phyloP scores from a whole-genome alignment of 2,888 invertebrate genomes.

The Nudaria mundana region DNA sequence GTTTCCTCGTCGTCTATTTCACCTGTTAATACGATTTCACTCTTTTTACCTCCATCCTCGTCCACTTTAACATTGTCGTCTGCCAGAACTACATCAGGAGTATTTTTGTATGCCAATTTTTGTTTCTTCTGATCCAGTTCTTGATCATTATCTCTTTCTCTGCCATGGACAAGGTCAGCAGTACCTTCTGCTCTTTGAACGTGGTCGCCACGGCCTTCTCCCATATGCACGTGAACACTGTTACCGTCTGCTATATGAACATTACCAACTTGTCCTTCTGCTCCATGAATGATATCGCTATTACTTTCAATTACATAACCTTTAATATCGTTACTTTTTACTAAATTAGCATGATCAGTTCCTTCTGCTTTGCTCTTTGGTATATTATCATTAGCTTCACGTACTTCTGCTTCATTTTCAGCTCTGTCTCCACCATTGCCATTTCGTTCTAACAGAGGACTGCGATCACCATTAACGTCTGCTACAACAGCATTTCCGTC shows the following conservation, averaged over 20 bases:
- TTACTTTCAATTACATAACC: too few species aligned
- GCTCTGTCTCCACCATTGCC: too few species aligned
- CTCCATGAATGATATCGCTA: too few species aligned
- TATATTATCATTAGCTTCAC: too few species aligned
- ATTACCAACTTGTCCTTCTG: background rate
- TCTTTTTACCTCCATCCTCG: slow-evolving; percentile 13
- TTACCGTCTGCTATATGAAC: background rate
- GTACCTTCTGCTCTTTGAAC: background rate
- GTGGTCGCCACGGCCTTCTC: too few species aligned
- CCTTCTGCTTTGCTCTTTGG: too few species aligned
- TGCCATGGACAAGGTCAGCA: background rate
- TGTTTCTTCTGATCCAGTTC: background rate
- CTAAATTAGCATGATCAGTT: too few species aligned
- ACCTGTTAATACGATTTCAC: slow-evolving; percentile 28
- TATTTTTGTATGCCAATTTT: background rate
- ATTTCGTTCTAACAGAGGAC: too few species aligned
- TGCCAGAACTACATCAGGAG: background rate
- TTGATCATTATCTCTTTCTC: background rate
- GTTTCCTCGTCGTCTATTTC: slow-evolving; percentile 33
- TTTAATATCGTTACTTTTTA: too few species aligned
- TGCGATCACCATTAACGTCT: too few species aligned
- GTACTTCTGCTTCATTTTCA: background rate
- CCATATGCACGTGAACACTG: too few species aligned
- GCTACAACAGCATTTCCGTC: background rate
- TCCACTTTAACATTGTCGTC: background rate